Conservation (phyloP, 2,113 vertebrate genomes). For the Melanocharis versteri region DNA sequence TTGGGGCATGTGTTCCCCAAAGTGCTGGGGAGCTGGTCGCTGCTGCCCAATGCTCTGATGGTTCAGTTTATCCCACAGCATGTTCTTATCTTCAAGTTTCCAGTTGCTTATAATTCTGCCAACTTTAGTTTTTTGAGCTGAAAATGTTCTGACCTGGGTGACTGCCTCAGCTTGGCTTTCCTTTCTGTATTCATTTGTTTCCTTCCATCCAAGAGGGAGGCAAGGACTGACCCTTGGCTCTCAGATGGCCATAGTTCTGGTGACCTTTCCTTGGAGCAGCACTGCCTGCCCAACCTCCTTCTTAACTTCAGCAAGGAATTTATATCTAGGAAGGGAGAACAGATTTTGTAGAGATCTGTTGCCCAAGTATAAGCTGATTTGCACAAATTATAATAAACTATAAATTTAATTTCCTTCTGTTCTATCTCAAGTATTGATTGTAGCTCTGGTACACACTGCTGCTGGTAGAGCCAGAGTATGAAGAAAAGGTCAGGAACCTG, state of each 20-base stretch:
- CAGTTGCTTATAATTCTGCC: background rate
- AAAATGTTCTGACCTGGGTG: background rate
- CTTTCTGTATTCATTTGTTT: accelerated
- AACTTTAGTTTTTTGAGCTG: background rate
- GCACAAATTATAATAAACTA: background rate
- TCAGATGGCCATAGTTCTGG: accelerated
- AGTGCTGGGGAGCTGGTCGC: accelerated
- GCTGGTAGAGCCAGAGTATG: background rate
- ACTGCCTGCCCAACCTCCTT: background rate
- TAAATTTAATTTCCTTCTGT: background rate
- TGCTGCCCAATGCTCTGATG: accelerated
- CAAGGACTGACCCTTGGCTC: background rate
- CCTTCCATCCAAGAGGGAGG: background rate
- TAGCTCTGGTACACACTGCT: background rate
- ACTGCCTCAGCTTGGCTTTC: background rate
- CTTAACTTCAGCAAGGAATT: background rate
- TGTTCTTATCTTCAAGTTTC: background rate
- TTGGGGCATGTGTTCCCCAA: accelerated
- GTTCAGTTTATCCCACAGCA: background rate
- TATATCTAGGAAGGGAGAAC: background rate
- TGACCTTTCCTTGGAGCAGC: background rate
- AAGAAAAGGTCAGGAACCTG: background rate
- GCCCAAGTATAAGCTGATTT: background rate
- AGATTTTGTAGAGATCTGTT: background rate
- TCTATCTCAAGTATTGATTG: accelerated